Evolutionary conservation across 2,888 invertebrate genomes (phyloP), one percentile per base, ranked within the genome.

Genomic region (Eurytoma adleriae): DNA sequence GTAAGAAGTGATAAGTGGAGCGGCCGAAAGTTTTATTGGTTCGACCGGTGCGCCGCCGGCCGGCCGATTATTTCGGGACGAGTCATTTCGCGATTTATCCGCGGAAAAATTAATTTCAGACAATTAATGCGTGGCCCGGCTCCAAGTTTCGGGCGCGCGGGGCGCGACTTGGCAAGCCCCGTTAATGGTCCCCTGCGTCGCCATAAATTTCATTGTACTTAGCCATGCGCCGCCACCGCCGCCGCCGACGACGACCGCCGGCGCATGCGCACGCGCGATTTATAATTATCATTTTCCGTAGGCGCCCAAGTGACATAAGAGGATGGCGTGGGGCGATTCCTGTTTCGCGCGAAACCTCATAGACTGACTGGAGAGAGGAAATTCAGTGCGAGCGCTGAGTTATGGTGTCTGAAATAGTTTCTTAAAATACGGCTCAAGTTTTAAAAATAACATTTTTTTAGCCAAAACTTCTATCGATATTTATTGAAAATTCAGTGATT

Each of bases 161-260:
- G 72, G 20, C 56, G 59, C 52, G 59, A 83, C 83, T 84, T 84
- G 84, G 84, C 84, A 85, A 82, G 78, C 73, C 50, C 81, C 83
- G 73, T 78, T 85, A 84, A 84, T 84, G 83, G 83, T 82, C 83
- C 72, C 81, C 73, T 77, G 80, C 80, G 81, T 83, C 82, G 84
- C 84, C 83, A 84, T 85, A 84, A 84, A 85, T 85, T 84, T 84
- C 84, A 85, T 84, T 84, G 85, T 85, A 84, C 84, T 84, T 84
- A 85, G 83, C 84, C 82, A 81, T 82, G 82, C 74, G 79, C 79
- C 83, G 83, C 81, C 61, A 48, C 1, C 64, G 66, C 20, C 56
- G 54, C 16, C n/a, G 27, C 7, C 64, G 16, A 12, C 54, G 40
- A 40, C 54, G 30, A 1, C 24, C 64, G 12, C 20, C 3, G 18